Evolutionary conservation across 37 sponge, comb jelly and placozoan species (phyloP).

Genomic region (Halisarca cf. caerulea): DNA sequence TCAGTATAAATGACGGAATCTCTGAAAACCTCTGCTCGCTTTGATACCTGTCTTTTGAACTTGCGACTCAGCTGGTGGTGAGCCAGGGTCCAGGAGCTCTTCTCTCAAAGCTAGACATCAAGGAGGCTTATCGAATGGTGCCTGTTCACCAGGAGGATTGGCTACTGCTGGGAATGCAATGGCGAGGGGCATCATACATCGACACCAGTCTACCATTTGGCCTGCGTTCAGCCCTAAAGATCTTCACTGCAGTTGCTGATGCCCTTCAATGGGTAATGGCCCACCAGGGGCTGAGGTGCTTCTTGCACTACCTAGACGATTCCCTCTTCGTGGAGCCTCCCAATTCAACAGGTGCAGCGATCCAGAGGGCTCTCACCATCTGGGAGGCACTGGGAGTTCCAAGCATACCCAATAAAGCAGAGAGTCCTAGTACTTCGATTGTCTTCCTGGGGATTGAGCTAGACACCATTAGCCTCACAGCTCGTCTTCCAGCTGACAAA

Average conservation of each 20-base stretch:
- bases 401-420: slow-evolving; percentile 28
- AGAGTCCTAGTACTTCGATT: slow-evolving; percentile 18
- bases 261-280: slow-evolving; percentile 17
- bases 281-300: neutral
- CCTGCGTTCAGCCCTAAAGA: slow-evolving; percentile 41
- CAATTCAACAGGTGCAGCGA: neutral
- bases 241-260: slow-evolving; percentile 34
- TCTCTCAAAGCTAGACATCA: slow-evolving; percentile 34
- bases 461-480: slow-evolving; percentile 25
- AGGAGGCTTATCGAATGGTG: slow-evolving; percentile 24
- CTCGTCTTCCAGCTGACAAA: slow-evolving; percentile 27
- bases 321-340: slow-evolving; percentile 27
- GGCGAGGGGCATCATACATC: slow-evolving; percentile 21
- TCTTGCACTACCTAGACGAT: slow-evolving; percentile 39
- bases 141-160: slow-evolving; percentile 46
- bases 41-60: slow-evolving; percentile 27
- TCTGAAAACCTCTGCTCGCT: slow-evolving; percentile 29
- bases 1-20: neutral
- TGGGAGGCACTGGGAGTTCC: slow-evolving; percentile 33
- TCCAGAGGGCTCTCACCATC: neutral
- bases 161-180: slow-evolving; percentile 28
- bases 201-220: slow-evolving; percentile 44
- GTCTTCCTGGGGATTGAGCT: slow-evolving; percentile 37
- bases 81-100: slow-evolving; percentile 20
- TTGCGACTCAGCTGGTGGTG: neutral